Evolutionary conservation across 2,113 vertebrate species (phyloP), one percentile per base, ranked within the genome.

Genomic region (Aphyosemion australe): DNA sequence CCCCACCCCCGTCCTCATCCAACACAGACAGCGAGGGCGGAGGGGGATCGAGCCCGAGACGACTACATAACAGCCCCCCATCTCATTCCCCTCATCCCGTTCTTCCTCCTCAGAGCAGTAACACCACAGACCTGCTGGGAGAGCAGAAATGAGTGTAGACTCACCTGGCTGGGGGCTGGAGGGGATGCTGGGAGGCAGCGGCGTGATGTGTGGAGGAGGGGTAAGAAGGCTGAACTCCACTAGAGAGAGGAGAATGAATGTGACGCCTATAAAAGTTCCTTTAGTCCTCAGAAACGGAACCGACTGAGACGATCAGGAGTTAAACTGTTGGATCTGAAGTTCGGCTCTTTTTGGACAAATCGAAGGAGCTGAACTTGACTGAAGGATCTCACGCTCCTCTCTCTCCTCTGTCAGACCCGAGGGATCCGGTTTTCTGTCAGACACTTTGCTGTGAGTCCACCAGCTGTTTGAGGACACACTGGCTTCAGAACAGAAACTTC

Each of bases 41-140:
- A 88, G 88, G 94, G 73, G 54, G 94, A 86, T 72, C 89, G 90
- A 93, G 95, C 90, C n/a, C 95, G 64, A 74, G 94, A 87, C 20
- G 93, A 88, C 4, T 93, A 88, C 91, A 94, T 90, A 87, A 95
- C 93, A 92, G 94, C 91, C 93, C 90, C 83, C 93, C 83, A 1
- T 62, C 87, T 34, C 88, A 87, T 14, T 83, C 86, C 46, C 77
- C 85, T 7, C 69, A 87, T 31, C 90, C 93, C 43, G 87, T 94
- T 77, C 93, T 94, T 63, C 93, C 94, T n/a, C 90, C 94, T 79
- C 95, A 94, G 75, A 95, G 92, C 91, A 94, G 91, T 89, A 94
- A 93, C 79, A 83, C 68, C 74, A 89, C 91, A 86, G 90, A 93
- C 83, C 80, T 91, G 9, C 68, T 91, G 70, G 89, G 83, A 8